Conservation (phyloP, 1,140 invertebrate species). For the Meteorus sp. region DNA sequence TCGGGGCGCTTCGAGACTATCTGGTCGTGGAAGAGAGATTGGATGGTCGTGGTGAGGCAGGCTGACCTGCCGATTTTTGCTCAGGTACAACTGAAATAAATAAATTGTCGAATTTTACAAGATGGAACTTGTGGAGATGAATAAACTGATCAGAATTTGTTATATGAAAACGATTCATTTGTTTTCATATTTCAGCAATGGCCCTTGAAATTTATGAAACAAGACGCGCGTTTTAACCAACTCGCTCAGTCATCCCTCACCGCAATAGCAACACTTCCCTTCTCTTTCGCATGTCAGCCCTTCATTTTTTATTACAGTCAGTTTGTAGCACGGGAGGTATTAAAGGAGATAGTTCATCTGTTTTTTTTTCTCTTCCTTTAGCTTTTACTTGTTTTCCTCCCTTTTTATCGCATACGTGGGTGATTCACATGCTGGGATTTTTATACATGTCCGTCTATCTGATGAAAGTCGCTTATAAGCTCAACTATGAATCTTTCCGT, state of each 20-base stretch:
- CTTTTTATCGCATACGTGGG: constrained; percentile 41
- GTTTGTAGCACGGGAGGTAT: constrained; percentile 46
- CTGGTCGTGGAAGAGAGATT: constrained; percentile 40
- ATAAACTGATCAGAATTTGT: too few relatives aligned
- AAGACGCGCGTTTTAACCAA: constrained; percentile 58
- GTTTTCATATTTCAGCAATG: constrained; percentile 46
- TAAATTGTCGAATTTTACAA: too few relatives aligned
- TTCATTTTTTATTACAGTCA: constrained; percentile 55
- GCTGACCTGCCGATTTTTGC: constrained; percentile 46
- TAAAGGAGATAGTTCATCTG: constrained; percentile 56
- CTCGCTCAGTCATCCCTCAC: constrained; percentile 58
- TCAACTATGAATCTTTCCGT: constrained; percentile 16
- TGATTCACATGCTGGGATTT: constrained; percentile 55
- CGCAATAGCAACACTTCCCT: constrained; percentile 43
- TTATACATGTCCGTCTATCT: constrained; percentile 39
- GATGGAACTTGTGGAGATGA: too few relatives aligned
- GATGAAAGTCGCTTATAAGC: constrained; percentile 47
- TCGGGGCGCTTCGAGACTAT: constrained; percentile 45
- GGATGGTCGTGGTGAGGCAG: constrained; percentile 38
- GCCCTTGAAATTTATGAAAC: constrained; percentile 59
- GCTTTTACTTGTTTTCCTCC: too few relatives aligned
- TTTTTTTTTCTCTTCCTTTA: constrained; percentile 18
- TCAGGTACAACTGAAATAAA: constrained; percentile 52
- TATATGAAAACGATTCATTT: constrained; percentile 53
- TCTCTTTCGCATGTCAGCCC: constrained; percentile 54